Evolutionary conservation across 2,888 invertebrate species (phyloP).

Genomic region (Plebejus argus): DNA sequence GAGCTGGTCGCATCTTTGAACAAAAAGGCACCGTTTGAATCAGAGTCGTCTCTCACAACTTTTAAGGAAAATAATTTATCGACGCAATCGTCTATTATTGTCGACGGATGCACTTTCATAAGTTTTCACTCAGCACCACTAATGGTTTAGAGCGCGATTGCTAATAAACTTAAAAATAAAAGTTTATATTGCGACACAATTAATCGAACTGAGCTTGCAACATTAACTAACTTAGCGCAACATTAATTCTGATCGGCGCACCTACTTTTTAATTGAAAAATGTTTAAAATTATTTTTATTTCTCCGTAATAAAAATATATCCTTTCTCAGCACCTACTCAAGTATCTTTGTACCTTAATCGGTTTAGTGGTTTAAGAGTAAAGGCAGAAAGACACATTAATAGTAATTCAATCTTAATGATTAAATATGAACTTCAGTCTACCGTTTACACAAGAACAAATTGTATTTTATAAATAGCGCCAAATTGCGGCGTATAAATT

Average conservation of each 20-base stretch:
- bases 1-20: background rate
- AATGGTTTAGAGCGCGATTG: constrained; percentile 1
- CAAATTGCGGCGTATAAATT: constrained; percentile 10
- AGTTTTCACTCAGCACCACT: background rate
- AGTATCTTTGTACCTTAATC: too few relatives aligned
- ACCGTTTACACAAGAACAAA: background rate
- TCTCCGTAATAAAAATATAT: too few relatives aligned
- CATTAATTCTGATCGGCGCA: background rate
- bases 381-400: too few relatives aligned
- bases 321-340: too few relatives aligned
- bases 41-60: background rate
- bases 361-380: too few relatives aligned
- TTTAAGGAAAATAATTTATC: background rate
- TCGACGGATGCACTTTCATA: background rate
- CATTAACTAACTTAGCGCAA: background rate
- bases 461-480: background rate
- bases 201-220: constrained; percentile 1
- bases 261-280: constrained; percentile 2
- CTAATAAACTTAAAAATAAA: constrained; percentile 12
- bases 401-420: too few relatives aligned
- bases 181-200: constrained; percentile 11
- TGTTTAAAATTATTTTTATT: background rate
- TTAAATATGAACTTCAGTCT: background rate
- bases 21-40: background rate
- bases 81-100: background rate